Evolutionary conservation across 2,797 vertebrate genomes (phyloP), one percentile per base, ranked within the genome.

Genomic region (Cryptoblepharus egeriae): DNA sequence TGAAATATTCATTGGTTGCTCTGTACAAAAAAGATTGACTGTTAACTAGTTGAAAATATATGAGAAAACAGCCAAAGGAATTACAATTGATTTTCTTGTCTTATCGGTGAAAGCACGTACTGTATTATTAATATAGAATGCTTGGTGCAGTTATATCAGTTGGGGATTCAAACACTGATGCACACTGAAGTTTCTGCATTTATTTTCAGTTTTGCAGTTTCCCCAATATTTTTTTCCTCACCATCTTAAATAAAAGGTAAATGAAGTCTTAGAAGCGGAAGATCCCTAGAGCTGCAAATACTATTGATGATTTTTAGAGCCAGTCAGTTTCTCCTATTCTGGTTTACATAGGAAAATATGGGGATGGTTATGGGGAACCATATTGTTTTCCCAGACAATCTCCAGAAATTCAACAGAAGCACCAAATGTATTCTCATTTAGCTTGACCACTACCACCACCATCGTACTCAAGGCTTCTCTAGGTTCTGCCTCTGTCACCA

Each of bases 1-100:
- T 93, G 91, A 93, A 93, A 91, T 93, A 94, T 94, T 93, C 91
- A 93, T 93, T 85, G 90, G 80, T 82, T 13, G 0, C 63, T 85
- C 69, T 84, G 28, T 81, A 77, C 82, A 77, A 73, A 90, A 88
- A 91, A 88, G 81, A 87, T 89, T 68, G 72, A 72, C 80, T 90
- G 64, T 89, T 90, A 91, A 91, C 90, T 89, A 83, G 83, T 91
- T 72, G 72, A 83, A 68, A 89, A 91, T 88, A 76, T 90, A 87
- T 83, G 85, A 92, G 91, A 93, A 92, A 92, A 89, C 74, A 93
- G 85, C 80, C 10, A 0, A 88, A 90, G 90, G 90, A 91, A 92
- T 93, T 90, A 72, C 87, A 90, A 94, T 94, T 91, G 91, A 93
- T 94, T 92, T 93, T 93, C 89, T 91, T 91, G 89, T 91, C 90